phyloP scores from a whole-genome alignment of 2,113 vertebrate species.

The Holacanthus passer region DNA sequence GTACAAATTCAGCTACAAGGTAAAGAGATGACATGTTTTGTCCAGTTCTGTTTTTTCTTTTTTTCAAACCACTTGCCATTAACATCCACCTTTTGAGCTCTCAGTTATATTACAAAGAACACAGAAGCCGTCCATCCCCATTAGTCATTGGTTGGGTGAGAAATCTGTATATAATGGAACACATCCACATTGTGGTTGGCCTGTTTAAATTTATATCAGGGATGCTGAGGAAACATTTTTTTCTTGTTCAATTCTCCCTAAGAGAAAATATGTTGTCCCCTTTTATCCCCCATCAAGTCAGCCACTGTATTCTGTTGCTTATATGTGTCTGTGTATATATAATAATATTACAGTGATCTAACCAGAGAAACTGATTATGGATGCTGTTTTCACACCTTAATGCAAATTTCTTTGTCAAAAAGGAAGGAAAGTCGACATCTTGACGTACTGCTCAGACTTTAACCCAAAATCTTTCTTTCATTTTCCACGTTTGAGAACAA shows the following conservation, averaged over 20 bases:
- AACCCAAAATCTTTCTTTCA: background rate
- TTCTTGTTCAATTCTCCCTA: background rate
- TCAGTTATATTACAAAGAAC: slow-evolving; percentile 26
- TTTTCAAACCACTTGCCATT: slow-evolving; percentile 47
- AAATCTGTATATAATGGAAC: slow-evolving; percentile 59
- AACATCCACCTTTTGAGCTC: slow-evolving; percentile 35
- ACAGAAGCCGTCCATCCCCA: slow-evolving; percentile 63
- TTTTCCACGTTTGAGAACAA: slow-evolving; percentile 6
- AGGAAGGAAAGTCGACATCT: background rate
- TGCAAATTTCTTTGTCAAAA: background rate
- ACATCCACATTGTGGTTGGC: slow-evolving; percentile 35
- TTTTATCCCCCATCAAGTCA: slow-evolving; percentile 20
- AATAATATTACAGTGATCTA: background rate
- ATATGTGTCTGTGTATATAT: slow-evolving; percentile 27
- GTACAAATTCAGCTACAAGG: background rate
- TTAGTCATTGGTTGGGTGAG: slow-evolving; percentile 19
- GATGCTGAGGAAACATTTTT: slow-evolving; percentile 28
- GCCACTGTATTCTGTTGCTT: slow-evolving; percentile 25
- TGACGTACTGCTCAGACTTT: background rate
- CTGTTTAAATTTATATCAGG: slow-evolving; percentile 46
- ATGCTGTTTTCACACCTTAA: background rate
- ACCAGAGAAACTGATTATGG: slow-evolving; percentile 8
- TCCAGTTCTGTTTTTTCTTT: slow-evolving; percentile 36
- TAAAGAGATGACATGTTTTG: background rate
- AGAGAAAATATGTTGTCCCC: slow-evolving; percentile 8